These are phyloP conservation scores for Exocentrus adspersus DNA, from an alignment of 2,888 invertebrate genomes.

Conservation along the genomic window DNA sequence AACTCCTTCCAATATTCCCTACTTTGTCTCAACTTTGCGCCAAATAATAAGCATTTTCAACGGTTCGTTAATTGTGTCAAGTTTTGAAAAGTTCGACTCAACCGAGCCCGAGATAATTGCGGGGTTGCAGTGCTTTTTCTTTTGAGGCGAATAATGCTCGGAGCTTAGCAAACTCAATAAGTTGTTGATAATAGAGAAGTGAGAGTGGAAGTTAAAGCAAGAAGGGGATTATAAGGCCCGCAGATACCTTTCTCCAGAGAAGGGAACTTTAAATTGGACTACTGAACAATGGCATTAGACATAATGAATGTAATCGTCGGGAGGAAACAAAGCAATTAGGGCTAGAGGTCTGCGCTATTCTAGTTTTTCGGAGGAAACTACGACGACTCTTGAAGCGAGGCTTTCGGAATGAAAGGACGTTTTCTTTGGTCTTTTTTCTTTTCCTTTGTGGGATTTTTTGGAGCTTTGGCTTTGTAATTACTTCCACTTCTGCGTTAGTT, in stretches of 20 bases:
- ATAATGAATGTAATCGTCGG: slow-evolving; percentile 57
- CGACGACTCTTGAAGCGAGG: slow-evolving; percentile 31
- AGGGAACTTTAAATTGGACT: slow-evolving; percentile 56
- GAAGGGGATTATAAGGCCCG: slow-evolving; percentile 36
- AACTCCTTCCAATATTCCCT: too few species aligned
- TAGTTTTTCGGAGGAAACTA: neutral
- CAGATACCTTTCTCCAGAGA: slow-evolving; percentile 48
- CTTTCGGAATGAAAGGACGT: slow-evolving; percentile 12
- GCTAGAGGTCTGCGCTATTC: slow-evolving; percentile 33
- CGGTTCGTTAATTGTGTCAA: slow-evolving; percentile 30
- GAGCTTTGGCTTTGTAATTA: neutral
- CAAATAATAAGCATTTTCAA: too few species aligned
- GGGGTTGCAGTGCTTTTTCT: slow-evolving; percentile 35
- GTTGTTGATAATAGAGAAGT: slow-evolving; percentile 39
- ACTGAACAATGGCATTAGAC: slow-evolving; percentile 55
- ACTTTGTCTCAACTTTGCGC: too few species aligned
- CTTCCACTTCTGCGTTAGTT: too few species aligned
- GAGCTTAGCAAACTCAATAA: slow-evolving; percentile 38
- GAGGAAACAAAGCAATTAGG: slow-evolving; percentile 54
- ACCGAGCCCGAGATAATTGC: slow-evolving; percentile 27
- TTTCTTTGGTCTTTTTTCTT: neutral
- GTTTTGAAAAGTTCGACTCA: slow-evolving; percentile 29
- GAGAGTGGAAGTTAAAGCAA: slow-evolving; percentile 28
- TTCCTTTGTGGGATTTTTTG: neutral
- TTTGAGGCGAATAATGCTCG: slow-evolving; percentile 28